Evolutionary conservation across 2,888 invertebrate genomes (phyloP), one percentile per base, ranked within the genome.

Genomic region (Hemaris fuciformis): DNA sequence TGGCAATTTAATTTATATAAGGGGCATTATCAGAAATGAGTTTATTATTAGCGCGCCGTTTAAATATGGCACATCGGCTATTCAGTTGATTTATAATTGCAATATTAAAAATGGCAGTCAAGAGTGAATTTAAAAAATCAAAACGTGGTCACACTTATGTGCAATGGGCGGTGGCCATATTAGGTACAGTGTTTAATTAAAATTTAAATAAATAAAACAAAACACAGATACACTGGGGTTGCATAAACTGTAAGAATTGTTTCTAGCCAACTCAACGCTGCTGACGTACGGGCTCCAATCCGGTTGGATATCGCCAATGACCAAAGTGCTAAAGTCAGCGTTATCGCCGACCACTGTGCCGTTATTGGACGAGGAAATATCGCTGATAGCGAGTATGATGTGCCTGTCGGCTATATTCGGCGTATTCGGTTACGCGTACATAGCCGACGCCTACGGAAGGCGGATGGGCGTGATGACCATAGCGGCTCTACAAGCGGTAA

Each of bases 261-360:
- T 83, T 82, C 38, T 80, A 93, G 93, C 84, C 0, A 89, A 89
- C 67, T 69, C 87, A 41, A 82, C 88, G 22, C 68, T 89, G 48
- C 77, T 92, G 65, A 86, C 84, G 23, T 84, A 89, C 64, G 93
- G 93, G 3, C 76, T 87, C 23, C 86, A 87, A 65, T 75, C 84
- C 1, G 93, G 91, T 22, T 93, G 91, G 89, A 79, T 90, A 10
- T 91, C 93, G 3, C 89, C 92, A 8, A 87, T 88, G 68, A 79
- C 88, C 43, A 83, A 84, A 15, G 70, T 84, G 38, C 75, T 93
- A 62, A 79, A 86, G 64, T 84, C 88, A 0, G 72, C 76, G 15
- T 57, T 66, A 7, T 83, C 88, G 1, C 87, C 89, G 0, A 75
- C 82, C 5, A 89, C 85, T 7, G 69, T 62, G 7, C 79, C 86